A percentile compares a stretch with the other conserved stretches of the same genome.
Evolutionary conservation across 2,888 invertebrate genomes (phyloP).

Genomic region (Yponomeuta sedellus): DNA sequence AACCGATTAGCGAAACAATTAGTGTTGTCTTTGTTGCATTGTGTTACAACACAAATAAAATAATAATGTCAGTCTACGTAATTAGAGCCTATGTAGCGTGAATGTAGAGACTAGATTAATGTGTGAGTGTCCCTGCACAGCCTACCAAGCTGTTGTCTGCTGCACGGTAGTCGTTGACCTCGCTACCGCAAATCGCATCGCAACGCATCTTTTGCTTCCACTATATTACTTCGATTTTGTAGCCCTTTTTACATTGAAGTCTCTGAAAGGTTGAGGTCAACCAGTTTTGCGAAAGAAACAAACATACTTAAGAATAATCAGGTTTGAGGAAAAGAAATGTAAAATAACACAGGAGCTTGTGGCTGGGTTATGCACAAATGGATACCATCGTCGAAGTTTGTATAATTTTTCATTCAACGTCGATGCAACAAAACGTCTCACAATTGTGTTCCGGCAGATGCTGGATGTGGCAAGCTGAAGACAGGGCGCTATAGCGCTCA

Average conservation of each 20-base stretch:
- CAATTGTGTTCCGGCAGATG: no score
- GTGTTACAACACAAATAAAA: not conserved
- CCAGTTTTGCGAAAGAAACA: not conserved
- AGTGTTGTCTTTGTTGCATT: not conserved
- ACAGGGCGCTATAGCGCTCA: no score
- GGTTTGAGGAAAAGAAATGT: not conserved
- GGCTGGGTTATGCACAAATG: no score
- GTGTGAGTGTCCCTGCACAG: not conserved
- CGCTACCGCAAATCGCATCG: constrained; percentile 6
- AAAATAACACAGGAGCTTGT: not conserved
- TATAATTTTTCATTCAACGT: no score
- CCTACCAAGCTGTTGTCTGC: constrained; percentile 8
- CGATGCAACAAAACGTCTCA: no score
- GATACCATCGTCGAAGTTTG: no score
- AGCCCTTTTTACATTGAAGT: not conserved
- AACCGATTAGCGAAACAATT: not conserved
- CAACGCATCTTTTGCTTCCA: not conserved
- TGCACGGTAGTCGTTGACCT: constrained; percentile 30
- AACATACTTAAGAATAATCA: not conserved
- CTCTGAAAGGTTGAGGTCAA: not conserved
- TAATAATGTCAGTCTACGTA: not conserved
- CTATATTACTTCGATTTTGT: not conserved
- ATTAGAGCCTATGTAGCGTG: not conserved
- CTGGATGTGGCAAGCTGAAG: no score
- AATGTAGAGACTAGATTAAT: not conserved